Conservation (phyloP, 2,113 vertebrate genomes). For the Passer domesticus region DNA sequence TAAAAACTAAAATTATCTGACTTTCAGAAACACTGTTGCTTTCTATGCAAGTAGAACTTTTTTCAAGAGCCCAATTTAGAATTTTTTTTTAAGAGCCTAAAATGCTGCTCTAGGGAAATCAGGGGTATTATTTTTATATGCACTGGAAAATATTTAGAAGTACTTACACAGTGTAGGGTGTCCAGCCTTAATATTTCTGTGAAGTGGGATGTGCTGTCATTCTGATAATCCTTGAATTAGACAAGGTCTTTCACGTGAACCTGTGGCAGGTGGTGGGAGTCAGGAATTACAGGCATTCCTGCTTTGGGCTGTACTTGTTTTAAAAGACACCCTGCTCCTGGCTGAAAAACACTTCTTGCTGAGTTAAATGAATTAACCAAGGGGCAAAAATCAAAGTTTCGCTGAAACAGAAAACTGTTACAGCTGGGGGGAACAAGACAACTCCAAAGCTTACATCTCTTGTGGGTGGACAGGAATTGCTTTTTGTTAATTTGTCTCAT, state of each 20-base stretch:
- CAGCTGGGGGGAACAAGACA: not conserved
- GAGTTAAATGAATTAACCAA: slow-evolving; percentile 42
- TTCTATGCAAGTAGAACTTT: not conserved
- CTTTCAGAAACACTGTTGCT: not conserved
- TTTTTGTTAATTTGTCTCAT: not conserved
- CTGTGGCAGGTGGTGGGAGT: slow-evolving; percentile 67
- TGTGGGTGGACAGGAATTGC: not conserved
- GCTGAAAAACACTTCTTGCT: slow-evolving; percentile 54
- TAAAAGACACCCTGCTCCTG: slow-evolving; percentile 47
- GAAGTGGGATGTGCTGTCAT: slow-evolving; percentile 3
- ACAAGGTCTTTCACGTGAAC: slow-evolving; percentile 53
- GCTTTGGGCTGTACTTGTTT: slow-evolving; percentile 70
- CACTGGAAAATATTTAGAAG: not conserved
- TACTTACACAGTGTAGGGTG: not conserved
- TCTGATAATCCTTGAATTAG: slow-evolving; percentile 68
- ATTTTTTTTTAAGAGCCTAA: not conserved
- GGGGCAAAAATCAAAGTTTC: slow-evolving; percentile 13
- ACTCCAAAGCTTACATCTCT: not conserved
- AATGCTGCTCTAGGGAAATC: not conserved
- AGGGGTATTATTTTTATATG: not conserved
- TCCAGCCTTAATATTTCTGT: not conserved
- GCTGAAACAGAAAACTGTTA: not conserved
- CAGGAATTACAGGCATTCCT: slow-evolving; percentile 75
- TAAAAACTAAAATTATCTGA: not conserved
- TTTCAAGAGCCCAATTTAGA: not conserved